Base-by-base conservation (phyloP, 2,797 vertebrate species). In the Sphenodon punctatus region DNA sequence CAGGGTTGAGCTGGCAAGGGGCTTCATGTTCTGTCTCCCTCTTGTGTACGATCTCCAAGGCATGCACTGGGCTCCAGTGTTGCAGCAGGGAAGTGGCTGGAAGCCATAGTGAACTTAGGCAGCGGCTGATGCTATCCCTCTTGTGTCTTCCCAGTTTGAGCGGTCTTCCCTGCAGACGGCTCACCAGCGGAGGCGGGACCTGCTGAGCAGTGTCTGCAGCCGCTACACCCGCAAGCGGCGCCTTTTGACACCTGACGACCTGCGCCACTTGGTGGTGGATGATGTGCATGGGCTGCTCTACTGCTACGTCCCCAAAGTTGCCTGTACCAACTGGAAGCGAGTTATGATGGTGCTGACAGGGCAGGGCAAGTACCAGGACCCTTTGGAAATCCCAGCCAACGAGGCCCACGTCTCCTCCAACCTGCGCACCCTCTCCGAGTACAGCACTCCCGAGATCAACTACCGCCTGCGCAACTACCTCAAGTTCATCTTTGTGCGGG, bases 311-410 rank as follows among this genome's bases (percentile, higher is more conserved):
- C 98, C 98, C 82, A 99, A 99, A 93, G 98, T 98, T 49, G 98
- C 98, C 70, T 99, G 98, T 94, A 99, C 98, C 75, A 99, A 99
- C 91, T 99, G 98, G 98, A 99, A 99, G 92, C 96, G 98, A 3
- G 97, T 98, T 81, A 93, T 99, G 85, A 98, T 99, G 97, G 97
- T 98, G 38, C 95, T 99, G 72, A 98, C 96, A 0, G 96, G 98
- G 0, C 93, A 96, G 1, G 96, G 97, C 36, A 97, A 94, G 67
- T 96, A 96, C 88, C 94, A 76, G 0, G 96, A 99, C 86, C 98
- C 98, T 0, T 93, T 97, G 6, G 92, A 96, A 64, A 99, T 99
- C 92, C 98, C 98, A 0, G 98, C 98, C 64, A 97, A 97, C 0
- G 97, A 98, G 93, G 98, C 98, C 8, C 98, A 99, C 0, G 91